Evolutionary conservation across 2,888 invertebrate genomes (phyloP).

Genomic region (Rhorus exstirpatorius): DNA sequence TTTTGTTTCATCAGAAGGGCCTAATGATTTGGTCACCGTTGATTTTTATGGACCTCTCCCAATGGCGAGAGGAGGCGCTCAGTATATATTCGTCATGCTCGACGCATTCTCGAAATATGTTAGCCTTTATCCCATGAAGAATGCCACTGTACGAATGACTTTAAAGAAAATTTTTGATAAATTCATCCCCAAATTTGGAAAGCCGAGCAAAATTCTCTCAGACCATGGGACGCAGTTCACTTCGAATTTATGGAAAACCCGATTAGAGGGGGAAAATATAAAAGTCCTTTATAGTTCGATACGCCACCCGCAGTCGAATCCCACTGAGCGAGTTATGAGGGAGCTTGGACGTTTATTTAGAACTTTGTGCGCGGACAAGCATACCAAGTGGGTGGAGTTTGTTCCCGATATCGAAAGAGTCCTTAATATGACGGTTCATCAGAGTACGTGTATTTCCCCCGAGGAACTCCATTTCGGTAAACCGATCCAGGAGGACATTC

Average conservation of each 20-base stretch:
- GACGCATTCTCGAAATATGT: slow-evolving; percentile 25
- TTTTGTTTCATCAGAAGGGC: slow-evolving; percentile 8
- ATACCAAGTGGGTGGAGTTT: slow-evolving; percentile 1
- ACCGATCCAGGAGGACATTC: slow-evolving; percentile 6
- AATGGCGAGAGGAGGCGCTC: background rate
- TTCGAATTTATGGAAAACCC: background rate
- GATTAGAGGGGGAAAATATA: slow-evolving; percentile 2
- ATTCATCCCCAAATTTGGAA: slow-evolving; percentile 8
- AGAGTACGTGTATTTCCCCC: slow-evolving; percentile 9
- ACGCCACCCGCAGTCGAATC: slow-evolving; percentile 35
- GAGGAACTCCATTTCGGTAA: slow-evolving; percentile 17
- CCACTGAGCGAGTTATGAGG: slow-evolving; percentile 38
- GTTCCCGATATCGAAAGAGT: slow-evolving; percentile 23
- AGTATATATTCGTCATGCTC: slow-evolving; percentile 4
- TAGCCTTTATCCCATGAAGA: background rate
- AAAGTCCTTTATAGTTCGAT: slow-evolving; percentile 26
- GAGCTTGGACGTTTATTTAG: slow-evolving; percentile 17
- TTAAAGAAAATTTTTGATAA: background rate
- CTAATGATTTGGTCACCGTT: slow-evolving; percentile 1
- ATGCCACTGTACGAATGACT: background rate
- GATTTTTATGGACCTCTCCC: slow-evolving; percentile 22
- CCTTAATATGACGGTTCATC: slow-evolving; percentile 24
- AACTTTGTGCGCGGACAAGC: slow-evolving; percentile 1
- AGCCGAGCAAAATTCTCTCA: slow-evolving; percentile 6
- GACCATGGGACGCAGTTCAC: slow-evolving; percentile 49